Base-by-base conservation (phyloP, 2,113 vertebrate species). In the Toxotes jaculatrix region DNA sequence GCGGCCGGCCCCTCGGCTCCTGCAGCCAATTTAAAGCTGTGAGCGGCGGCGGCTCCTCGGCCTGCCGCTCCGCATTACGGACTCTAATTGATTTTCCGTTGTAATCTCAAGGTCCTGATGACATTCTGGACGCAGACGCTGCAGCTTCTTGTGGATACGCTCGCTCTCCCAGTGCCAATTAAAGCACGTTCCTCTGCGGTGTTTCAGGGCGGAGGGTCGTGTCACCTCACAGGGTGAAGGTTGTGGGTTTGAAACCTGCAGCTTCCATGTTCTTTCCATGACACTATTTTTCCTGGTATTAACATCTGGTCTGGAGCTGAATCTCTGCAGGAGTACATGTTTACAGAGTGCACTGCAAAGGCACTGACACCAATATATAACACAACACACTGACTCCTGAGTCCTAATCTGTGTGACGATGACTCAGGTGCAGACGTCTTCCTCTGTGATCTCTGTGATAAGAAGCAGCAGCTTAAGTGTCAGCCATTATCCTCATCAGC, bases 41-140 rank as follows among this genome's bases (percentile, higher is more conserved):
- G 67, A 79, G 45, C 4, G 17, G 5, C 17, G 61, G 36, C 73
- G 13, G 65, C 77, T 77, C 64, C 53, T 53, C 19, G 43, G 76
- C 47, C 68, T 59, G 73, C 75, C 64, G 77, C 63, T 27, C 75
- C 56, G 57, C 85, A 75, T 91, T 70, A 77, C 43, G 19, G 72
- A 11, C 53, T 53, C 40, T 88, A 89, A 92, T 92, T 88, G 88
- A 89, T 93, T 92, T 84, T 88, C 80, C 47, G 59, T 79, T 69
- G 47, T 74, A 79, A 86, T 90, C 82, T 92, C 74, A 91, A 93
- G 88, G 91, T 91, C 86, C 53, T 75, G 62, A 80, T 86, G 88
- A 89, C 88, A 67, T 89, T 91, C 70, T 57, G 65, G 66, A 80
- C 7, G 2, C 66, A 21, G 71, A 77, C 19, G 13, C 57, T 43